Conservation (phyloP, 1,140 invertebrate genomes). For the Wiebesia pumilae region DNA sequence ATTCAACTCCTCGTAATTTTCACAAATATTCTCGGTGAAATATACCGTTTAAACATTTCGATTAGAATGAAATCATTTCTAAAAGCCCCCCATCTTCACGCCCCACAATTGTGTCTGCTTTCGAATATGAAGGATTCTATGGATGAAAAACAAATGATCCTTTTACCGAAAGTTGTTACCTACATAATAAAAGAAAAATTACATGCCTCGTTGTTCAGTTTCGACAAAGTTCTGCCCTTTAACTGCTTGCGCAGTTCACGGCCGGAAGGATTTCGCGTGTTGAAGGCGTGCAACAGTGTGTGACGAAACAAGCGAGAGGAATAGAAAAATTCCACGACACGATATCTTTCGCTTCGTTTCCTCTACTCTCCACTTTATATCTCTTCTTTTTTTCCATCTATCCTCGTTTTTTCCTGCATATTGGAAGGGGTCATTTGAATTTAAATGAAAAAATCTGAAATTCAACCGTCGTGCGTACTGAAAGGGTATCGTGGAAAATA, state of each 20-base stretch:
- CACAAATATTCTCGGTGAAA: neutral
- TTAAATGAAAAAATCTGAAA: constrained; percentile 51
- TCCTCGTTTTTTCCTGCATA: neutral
- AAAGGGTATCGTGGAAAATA: constrained; percentile 40
- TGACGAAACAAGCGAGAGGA: constrained; percentile 32
- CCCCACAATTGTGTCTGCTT: no score
- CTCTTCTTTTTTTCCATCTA: neutral
- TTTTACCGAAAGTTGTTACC: no score
- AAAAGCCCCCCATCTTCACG: no score
- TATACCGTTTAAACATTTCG: neutral
- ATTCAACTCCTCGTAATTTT: neutral
- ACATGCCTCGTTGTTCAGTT: neutral
- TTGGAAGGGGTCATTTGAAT: constrained; percentile 37
- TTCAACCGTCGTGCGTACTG: constrained; percentile 10
- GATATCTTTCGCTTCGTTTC: constrained; percentile 44
- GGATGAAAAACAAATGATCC: no score
- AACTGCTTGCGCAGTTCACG: neutral
- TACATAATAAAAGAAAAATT: no score
- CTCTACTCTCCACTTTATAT: neutral
- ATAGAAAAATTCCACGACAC: constrained; percentile 25
- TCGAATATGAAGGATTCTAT: no score
- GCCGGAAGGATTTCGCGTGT: constrained; percentile 26
- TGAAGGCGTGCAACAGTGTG: constrained; percentile 43
- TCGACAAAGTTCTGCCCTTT: neutral
- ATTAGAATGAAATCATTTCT: no score